Evolutionary conservation across 2,113 vertebrate genomes (phyloP).

Genomic region (Corythoichthys haematopterus): DNA sequence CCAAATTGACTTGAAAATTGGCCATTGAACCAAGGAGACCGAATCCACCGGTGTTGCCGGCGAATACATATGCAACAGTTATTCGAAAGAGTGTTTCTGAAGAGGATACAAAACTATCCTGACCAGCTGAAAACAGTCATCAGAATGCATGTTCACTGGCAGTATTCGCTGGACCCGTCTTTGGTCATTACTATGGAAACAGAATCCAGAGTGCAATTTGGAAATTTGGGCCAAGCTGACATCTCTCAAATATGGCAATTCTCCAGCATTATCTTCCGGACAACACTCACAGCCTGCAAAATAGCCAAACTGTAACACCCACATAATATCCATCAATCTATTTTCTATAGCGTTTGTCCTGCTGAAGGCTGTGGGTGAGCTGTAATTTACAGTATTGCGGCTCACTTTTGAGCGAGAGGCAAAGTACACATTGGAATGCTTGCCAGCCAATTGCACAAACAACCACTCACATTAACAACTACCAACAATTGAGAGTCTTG

Average conservation of each 20-base stretch:
- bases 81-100: neutral
- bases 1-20: slow-evolving; percentile 12
- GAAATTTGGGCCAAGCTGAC: slow-evolving; percentile 41
- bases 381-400: neutral
- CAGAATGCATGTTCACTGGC: slow-evolving; percentile 43
- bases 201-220: slow-evolving; percentile 40
- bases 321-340: neutral
- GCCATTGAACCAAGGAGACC: neutral
- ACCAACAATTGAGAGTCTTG: too few species aligned
- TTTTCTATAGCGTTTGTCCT: neutral
- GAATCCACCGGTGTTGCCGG: neutral
- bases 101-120: slow-evolving; percentile 8
- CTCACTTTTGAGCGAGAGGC: neutral
- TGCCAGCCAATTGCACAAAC: neutral
- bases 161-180: slow-evolving; percentile 28
- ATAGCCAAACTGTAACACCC: neutral
- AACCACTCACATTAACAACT: too few species aligned
- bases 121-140: slow-evolving; percentile 27
- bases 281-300: slow-evolving; percentile 29
- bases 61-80: neutral
- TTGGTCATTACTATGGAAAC: slow-evolving; percentile 59
- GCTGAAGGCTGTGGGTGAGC: neutral
- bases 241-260: slow-evolving; percentile 43
- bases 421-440: neutral
- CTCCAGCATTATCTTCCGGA: slow-evolving; percentile 38